Evolutionary conservation across 2,113 vertebrate species (phyloP).

Genomic region (Potamarius usumacintae): DNA sequence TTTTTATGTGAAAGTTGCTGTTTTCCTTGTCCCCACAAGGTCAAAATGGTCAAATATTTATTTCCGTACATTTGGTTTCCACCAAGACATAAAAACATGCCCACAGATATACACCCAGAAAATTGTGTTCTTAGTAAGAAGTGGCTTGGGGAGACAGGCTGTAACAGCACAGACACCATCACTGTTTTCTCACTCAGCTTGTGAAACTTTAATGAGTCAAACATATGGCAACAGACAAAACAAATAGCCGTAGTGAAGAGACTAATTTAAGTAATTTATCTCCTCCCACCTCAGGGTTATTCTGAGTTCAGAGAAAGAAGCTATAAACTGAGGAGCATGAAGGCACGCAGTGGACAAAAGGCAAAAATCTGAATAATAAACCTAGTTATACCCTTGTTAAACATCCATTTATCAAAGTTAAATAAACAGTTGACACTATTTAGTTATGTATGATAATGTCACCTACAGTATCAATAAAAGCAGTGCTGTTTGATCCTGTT

Average conservation of each 20-base stretch:
- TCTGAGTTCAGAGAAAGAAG: constrained; percentile 51
- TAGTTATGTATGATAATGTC: neutral
- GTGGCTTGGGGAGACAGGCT: constrained; percentile 6
- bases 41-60: neutral
- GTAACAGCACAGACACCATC: constrained; percentile 31
- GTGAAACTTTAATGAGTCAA: constrained; percentile 64
- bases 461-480: neutral
- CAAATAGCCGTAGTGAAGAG: constrained; percentile 63
- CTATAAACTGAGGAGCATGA: constrained; percentile 15
- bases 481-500: neutral
- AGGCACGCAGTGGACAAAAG: constrained; percentile 48
- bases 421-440: neutral
- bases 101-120: neutral
- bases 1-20: neutral
- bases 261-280: constrained; percentile 62
- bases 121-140: neutral
- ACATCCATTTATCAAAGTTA: neutral
- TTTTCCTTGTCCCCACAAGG: neutral
- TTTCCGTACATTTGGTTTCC: neutral
- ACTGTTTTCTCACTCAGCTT: constrained; percentile 42
- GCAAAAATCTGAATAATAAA: constrained; percentile 46
- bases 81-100: neutral
- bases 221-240: constrained; percentile 57
- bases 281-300: constrained; percentile 46
- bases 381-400: neutral